phyloP scores from a whole-genome alignment of 2,113 vertebrate genomes.

The Catharus minimus region DNA sequence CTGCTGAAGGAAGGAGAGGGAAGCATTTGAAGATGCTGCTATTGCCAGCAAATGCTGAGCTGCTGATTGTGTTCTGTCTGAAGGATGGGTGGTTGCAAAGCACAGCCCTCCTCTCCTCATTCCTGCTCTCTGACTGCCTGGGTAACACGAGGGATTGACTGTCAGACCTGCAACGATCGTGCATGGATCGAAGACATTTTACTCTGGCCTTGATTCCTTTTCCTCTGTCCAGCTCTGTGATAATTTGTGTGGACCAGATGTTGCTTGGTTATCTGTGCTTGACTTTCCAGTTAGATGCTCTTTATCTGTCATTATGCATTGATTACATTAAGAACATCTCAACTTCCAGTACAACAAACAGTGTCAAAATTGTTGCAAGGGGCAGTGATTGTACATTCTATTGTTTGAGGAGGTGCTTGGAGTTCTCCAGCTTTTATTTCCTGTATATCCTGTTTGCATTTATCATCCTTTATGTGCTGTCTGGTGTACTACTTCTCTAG shows the following conservation, averaged over 20 bases:
- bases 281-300: slow-evolving; percentile 7
- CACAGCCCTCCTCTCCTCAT: background rate
- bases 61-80: background rate
- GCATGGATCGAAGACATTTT: background rate
- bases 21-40: background rate
- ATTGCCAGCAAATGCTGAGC: background rate
- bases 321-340: slow-evolving; percentile 26
- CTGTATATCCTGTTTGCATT: background rate
- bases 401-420: background rate
- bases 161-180: background rate
- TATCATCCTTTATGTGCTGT: slow-evolving; percentile 5
- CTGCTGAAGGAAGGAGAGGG: background rate
- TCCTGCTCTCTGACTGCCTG: background rate
- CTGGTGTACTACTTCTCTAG: background rate
- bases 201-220: background rate
- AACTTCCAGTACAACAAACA: background rate
- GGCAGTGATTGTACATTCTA: background rate
- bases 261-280: background rate
- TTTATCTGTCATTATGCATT: slow-evolving; percentile 22
- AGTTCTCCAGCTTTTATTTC: slow-evolving; percentile 20
- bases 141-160: background rate
- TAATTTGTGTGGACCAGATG: background rate
- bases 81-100: background rate
- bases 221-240: background rate
- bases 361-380: slow-evolving; percentile 11